Evolutionary conservation across 2,797 vertebrate genomes (phyloP).

Genomic region (Paramormyrops hopkinsi): DNA sequence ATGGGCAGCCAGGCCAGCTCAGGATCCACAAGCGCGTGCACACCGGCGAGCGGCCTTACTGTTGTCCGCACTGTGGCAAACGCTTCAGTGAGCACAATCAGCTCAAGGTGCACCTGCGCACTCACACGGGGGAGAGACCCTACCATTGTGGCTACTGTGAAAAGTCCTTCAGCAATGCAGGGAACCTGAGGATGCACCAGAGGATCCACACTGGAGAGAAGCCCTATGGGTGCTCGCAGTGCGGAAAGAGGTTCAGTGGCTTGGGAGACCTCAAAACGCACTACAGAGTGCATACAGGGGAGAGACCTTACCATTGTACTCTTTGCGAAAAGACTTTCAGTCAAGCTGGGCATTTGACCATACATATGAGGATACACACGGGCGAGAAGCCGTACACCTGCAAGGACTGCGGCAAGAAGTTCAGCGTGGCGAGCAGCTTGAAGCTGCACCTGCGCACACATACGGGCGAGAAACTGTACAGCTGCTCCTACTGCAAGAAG

Average conservation of each 20-base stretch:
- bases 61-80: constrained; percentile 56
- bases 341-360: constrained; percentile 64
- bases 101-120: constrained; percentile 64
- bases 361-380: constrained; percentile 68
- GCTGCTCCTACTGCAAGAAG: constrained; percentile 60
- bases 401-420: constrained; percentile 55
- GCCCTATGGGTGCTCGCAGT: constrained; percentile 62
- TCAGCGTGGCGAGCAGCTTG: constrained; percentile 66
- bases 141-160: constrained; percentile 58
- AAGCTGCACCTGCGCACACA: constrained; percentile 66
- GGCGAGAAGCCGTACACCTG: constrained; percentile 65
- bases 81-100: constrained; percentile 65
- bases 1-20: constrained; percentile 60
- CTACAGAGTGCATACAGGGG: constrained; percentile 62
- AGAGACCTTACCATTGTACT: constrained; percentile 61
- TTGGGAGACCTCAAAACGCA: constrained; percentile 64
- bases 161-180: constrained; percentile 59
- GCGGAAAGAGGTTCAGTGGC: constrained; percentile 60
- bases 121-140: constrained; percentile 64
- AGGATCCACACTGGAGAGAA: constrained; percentile 66
- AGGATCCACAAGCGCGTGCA: constrained; percentile 68
- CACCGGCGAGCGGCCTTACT: constrained; percentile 72
- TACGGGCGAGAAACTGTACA: constrained; percentile 62
- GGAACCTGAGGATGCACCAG: constrained; percentile 62
- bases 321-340: constrained; percentile 67